These are phyloP conservation scores for Petrophora chlorosata DNA, from an alignment of 2,888 invertebrate genomes.

Conservation along the genomic window DNA sequence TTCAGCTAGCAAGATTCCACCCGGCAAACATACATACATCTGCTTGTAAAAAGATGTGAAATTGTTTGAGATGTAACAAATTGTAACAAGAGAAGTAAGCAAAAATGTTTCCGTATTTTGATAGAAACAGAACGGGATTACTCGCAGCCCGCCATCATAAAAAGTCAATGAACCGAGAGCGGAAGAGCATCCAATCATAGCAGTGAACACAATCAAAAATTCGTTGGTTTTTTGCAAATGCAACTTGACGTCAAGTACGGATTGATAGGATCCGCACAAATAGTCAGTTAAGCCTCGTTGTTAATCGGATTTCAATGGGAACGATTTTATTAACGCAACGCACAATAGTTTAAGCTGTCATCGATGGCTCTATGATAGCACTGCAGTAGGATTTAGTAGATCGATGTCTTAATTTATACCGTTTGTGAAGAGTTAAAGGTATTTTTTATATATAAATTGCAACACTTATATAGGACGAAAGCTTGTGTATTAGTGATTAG, in stretches of 20 bases:
- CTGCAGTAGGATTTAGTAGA: background rate
- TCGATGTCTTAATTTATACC: no score
- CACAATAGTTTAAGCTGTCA: slow-evolving; percentile 44
- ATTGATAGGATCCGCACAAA: slow-evolving; percentile 48
- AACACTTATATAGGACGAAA: no score
- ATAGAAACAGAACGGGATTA: slow-evolving; percentile 20
- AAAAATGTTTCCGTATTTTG: slow-evolving; percentile 21
- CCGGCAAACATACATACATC: background rate
- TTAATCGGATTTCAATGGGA: slow-evolving; percentile 56
- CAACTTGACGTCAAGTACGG: slow-evolving; percentile 41
- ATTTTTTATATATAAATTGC: no score
- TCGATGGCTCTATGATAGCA: slow-evolving; percentile 4
- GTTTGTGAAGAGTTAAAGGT: no score
- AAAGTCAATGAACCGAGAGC: slow-evolving; percentile 27
- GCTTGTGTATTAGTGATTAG: no score
- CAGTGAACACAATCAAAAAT: slow-evolving; percentile 32
- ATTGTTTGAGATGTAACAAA: background rate
- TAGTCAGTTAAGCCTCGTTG: slow-evolving; percentile 47
- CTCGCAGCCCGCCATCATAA: slow-evolving; percentile 18
- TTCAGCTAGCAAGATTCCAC: no score
- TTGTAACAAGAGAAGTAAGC: slow-evolving; percentile 15
- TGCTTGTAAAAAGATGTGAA: background rate
- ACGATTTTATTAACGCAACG: slow-evolving; percentile 56
- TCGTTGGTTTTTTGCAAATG: slow-evolving; percentile 31
- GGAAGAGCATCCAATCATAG: slow-evolving; percentile 30